phyloP scores from a whole-genome alignment of 2,797 vertebrate genomes.

The Rhinogobio ventralis region DNA sequence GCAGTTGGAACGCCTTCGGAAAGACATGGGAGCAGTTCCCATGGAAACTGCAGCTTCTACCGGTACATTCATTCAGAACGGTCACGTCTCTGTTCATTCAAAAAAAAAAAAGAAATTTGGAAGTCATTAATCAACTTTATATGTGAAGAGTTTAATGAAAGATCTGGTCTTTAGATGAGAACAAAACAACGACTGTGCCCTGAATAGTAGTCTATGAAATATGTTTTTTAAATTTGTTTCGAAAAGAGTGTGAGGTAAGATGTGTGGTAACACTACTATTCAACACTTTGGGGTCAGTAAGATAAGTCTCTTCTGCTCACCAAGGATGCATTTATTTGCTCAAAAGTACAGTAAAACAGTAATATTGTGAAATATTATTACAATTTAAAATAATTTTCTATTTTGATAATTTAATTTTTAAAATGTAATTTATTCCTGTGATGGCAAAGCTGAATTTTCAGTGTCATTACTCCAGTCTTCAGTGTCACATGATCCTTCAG shows the following conservation, averaged over 20 bases:
- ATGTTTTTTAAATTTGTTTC: neutral
- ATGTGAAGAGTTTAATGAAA: too few relatives aligned
- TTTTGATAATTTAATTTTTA: too few relatives aligned
- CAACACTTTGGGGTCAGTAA: neutral
- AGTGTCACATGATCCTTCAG: neutral
- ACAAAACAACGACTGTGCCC: neutral
- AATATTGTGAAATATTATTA: neutral
- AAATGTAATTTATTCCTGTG: neutral
- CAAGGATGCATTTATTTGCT: neutral
- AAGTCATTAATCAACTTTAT: neutral
- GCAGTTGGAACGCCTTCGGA: constrained; percentile 86
- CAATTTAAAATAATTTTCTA: neutral
- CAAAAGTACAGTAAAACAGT: neutral
- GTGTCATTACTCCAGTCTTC: neutral
- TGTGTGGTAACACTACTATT: neutral
- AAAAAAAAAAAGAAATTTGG: neutral
- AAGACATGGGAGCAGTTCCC: constrained; percentile 85
- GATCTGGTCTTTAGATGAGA: neutral
- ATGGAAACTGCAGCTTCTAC: constrained; percentile 68
- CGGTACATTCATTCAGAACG: constrained; percentile 46
- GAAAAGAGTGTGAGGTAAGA: neutral
- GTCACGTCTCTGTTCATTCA: constrained; percentile 31
- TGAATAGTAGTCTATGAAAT: too few relatives aligned
- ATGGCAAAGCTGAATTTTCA: neutral
- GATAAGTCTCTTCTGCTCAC: neutral